Percentiles rank a stretch among this genome's conserved stretches.
Evolutionary conservation across 2,113 vertebrate genomes (phyloP).

Genomic region (Calyptommatus sinebrachiatus): DNA sequence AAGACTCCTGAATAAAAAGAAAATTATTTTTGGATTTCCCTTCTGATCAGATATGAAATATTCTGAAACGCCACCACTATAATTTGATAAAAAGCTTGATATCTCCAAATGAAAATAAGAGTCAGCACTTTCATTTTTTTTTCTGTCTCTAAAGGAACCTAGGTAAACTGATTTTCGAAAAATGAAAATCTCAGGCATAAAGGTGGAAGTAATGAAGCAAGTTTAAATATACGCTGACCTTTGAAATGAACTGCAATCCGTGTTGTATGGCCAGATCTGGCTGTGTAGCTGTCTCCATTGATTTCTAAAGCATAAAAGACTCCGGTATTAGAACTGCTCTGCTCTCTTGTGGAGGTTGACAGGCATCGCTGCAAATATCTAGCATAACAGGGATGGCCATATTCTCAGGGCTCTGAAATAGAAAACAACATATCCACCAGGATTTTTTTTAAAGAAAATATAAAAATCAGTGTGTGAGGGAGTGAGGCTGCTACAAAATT

Average conservation of each 20-base stretch:
- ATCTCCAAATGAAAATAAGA: constrained; percentile 88
- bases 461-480: not conserved
- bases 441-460: constrained; percentile 37
- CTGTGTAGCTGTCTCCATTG: constrained; percentile 78
- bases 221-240: constrained; percentile 90
- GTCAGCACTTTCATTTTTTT: constrained; percentile 87
- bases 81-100: constrained; percentile 93
- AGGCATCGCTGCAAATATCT: constrained; percentile 75
- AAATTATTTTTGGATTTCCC: constrained; percentile 81
- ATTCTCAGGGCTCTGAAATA: constrained; percentile 56
- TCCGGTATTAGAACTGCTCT: constrained; percentile 82
- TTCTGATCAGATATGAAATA: constrained; percentile 91
- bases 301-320: constrained; percentile 79
- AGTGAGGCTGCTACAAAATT: no score
- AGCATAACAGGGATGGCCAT: constrained; percentile 59
- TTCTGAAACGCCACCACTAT: constrained; percentile 84
- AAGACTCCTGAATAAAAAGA: constrained; percentile 79
- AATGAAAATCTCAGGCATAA: constrained; percentile 80
- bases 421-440: constrained; percentile 56
- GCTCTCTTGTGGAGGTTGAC: constrained; percentile 89
- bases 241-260: constrained; percentile 87
- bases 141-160: constrained; percentile 79
- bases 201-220: constrained; percentile 81
- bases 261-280: constrained; percentile 81
- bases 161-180: constrained; percentile 79